Base-by-base conservation (phyloP, 2,797 vertebrate genomes). In the Anguilla megastoma region DNA sequence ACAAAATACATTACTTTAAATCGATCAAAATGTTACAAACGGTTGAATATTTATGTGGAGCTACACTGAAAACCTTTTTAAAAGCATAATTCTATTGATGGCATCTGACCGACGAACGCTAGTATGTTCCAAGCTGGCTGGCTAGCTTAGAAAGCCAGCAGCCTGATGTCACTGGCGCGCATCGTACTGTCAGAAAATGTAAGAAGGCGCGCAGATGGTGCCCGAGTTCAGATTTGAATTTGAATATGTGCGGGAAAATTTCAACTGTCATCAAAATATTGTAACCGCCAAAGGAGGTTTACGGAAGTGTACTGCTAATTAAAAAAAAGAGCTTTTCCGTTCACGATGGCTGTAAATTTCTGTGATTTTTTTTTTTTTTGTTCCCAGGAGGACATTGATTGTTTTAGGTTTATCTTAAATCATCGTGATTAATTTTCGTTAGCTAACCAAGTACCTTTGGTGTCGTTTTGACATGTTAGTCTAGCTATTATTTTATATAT, bases 171-270 rank as follows among this genome's bases (percentile, higher is more conserved):
- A 79, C 45, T 58, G 76, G 52, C 80, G 85, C 85, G 80, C 85
- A 24, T 30, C 5, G 63, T 12, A 27, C 54, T 86, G 58, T 50
- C 56, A 83, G 88, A 52, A 48, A 86, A 84, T 66, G 10, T 58
- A 85, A 60, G 48, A 52, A 71, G 63, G 88, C 86, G 88, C 86
- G 87, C 86, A 69, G 16, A 36, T n/a, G 14, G 83, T 24, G 86
- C 84, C 36, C 87, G 88, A 48, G 91, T 84, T 84, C 80, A 2
- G n/a, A 87, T 97, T 97, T 96, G 95, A 97, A 97, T 97, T 97
- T 95, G 95, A 97, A 97, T 95, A 94, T 92, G 93, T 90, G 96
- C 96, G 96, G 95, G 95, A 96, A 94, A 56, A 4, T 87, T 52
- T 69, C 84, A 80, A 87, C 88, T 52, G 84, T 33, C 88, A 85